A percentile compares a stretch with the other conserved stretches of the same genome.
phyloP scores from a whole-genome alignment of 2,113 vertebrate species.

The Corvus hawaiiensis region DNA sequence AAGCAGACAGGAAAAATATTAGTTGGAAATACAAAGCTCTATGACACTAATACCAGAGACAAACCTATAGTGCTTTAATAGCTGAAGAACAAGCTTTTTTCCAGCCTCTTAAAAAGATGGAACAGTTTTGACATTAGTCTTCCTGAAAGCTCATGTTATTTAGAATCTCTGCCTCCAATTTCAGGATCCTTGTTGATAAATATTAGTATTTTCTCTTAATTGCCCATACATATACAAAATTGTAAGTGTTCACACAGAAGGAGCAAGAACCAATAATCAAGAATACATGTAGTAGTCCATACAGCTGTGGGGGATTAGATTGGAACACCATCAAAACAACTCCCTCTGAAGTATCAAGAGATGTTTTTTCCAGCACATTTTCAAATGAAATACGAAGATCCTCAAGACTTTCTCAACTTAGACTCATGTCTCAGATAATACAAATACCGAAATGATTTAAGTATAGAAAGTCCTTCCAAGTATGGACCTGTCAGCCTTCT shows the following conservation, averaged over 20 bases:
- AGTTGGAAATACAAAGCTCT: conserved; percentile 37
- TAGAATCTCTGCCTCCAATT: neutral
- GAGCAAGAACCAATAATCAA: neutral
- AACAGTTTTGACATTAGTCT: neutral
- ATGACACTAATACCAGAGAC: conserved; percentile 22
- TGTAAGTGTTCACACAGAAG: conserved; percentile 15
- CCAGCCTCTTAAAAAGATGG: neutral
- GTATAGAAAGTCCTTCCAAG: neutral
- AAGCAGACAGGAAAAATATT: conserved; percentile 45
- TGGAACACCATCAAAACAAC: neutral
- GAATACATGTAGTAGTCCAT: neutral
- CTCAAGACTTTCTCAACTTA: neutral
- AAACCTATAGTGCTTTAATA: neutral
- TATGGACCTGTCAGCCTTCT: neutral
- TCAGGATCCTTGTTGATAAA: neutral
- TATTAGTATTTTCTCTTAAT: conserved; percentile 11
- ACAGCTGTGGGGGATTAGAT: neutral
- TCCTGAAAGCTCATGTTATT: neutral
- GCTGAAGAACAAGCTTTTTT: neutral
- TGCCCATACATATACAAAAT: conserved; percentile 30
- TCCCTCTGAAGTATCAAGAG: neutral
- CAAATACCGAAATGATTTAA: neutral
- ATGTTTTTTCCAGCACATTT: neutral
- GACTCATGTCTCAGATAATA: neutral
- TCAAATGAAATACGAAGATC: neutral